Base-by-base conservation (phyloP, 2,888 invertebrate species). In the Drosophila meridionalis region DNA sequence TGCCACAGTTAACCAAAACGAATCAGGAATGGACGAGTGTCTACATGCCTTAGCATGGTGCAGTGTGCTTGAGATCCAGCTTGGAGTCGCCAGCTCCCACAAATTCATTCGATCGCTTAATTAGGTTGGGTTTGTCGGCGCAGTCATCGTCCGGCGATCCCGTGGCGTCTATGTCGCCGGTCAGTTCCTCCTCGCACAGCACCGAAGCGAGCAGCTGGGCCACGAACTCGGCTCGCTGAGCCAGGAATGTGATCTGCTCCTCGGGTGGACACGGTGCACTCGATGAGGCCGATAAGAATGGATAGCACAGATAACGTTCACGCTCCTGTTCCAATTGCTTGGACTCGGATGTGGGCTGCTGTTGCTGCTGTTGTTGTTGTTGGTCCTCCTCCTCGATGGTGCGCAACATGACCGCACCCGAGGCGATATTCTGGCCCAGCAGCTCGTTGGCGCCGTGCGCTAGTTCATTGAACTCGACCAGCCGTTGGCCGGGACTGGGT, bases 201-300 rank as follows among this genome's bases (percentile, higher is more conserved):
- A 85, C 72, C 20, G 87, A 87, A 12, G 76, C 72, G 3, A 87
- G 8, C 20, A 87, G 60, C 14, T 87, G 88, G 42, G 84, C 57
- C 3, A 87, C 87, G 14, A 88, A 87, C 3, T 87, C 87, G 5
- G 87, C 75, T 2, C 87, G 88, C 4, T 83, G 65, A 0, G 61
- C 30, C 4, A 83, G 40, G n/a, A 88, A 84, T 1, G 8, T 32
- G 0, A 43, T 42, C 4, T 71, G 80, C n/a, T 77, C 68, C 0
- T 68, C 73, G 2, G 63, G 36, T 2, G 64, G 59, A 12, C 66
- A 64, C 0, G 32, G 14, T 0, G 26, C 14, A 3, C 8, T 28
- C 36, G 75, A 34, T 0, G 12, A 5, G 6, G 61, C 14, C 5
- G 64, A 30, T 0, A 82, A 48, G 57, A 76, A 87, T 12, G 71